phyloP scores from a whole-genome alignment of 2,888 invertebrate genomes.

The Parnassius mnemosyne region DNA sequence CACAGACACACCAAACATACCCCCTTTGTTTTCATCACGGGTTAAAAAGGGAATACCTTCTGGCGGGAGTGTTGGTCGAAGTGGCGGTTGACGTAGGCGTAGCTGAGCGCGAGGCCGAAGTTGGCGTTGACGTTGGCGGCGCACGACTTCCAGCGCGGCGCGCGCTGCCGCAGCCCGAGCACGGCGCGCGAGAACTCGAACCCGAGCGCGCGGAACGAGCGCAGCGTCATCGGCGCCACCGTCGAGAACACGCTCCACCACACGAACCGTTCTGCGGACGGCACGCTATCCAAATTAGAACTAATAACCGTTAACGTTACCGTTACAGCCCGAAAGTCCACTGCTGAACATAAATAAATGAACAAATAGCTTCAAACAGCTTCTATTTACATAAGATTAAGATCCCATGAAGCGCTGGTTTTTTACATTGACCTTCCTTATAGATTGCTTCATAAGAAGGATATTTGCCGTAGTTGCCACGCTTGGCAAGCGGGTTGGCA shows the following conservation, averaged over 20 bases:
- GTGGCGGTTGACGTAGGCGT: constrained; percentile 81
- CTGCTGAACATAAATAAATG: too few species aligned
- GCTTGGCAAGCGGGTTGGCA: too few species aligned
- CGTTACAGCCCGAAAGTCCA: too few species aligned
- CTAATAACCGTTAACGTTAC: too few species aligned
- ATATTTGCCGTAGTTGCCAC: too few species aligned
- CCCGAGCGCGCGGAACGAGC: constrained; percentile 80
- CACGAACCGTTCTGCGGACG: constrained; percentile 83
- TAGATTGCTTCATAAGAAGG: too few species aligned
- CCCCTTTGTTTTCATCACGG: too few species aligned
- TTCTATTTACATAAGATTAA: too few species aligned
- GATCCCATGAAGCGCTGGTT: too few species aligned
- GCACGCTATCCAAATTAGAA: neutral
- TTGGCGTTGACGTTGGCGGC: constrained; percentile 83
- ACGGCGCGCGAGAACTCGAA: constrained; percentile 84
- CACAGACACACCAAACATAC: too few species aligned
- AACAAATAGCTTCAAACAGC: too few species aligned
- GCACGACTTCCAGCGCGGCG: constrained; percentile 84
- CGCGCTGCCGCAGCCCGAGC: constrained; percentile 82
- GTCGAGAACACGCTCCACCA: constrained; percentile 87
- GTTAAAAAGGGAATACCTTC: constrained; percentile 55
- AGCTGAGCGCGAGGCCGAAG: constrained; percentile 84
- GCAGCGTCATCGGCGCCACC: constrained; percentile 81
- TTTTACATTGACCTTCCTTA: too few species aligned
- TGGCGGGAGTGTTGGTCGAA: constrained; percentile 80